phyloP scores from a whole-genome alignment of 2,113 vertebrate species.

The Silurus asotus region DNA sequence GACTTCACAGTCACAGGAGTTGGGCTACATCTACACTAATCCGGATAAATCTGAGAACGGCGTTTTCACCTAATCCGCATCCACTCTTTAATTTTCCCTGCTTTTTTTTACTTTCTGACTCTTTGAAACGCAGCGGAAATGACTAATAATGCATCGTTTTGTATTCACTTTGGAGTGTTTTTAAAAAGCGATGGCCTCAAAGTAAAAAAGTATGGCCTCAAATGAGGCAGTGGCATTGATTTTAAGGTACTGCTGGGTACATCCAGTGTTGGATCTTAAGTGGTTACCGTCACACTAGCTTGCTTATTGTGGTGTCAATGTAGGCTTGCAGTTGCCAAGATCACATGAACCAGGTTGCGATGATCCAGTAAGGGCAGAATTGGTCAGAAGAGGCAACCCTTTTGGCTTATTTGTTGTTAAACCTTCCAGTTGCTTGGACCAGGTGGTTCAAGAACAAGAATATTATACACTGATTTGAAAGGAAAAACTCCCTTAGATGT shows the following conservation, averaged over 20 bases:
- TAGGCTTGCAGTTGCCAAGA: background rate
- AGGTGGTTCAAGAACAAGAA: background rate
- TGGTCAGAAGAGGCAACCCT: background rate
- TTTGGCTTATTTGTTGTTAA: background rate
- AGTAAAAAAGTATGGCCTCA: background rate
- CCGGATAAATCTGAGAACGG: too few relatives aligned
- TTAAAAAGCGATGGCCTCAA: too few relatives aligned
- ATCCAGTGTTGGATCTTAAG: background rate
- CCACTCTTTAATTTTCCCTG: too few relatives aligned
- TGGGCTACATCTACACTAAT: too few relatives aligned
- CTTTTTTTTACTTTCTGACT: too few relatives aligned
- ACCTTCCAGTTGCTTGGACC: background rate
- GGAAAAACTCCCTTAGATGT: too few relatives aligned
- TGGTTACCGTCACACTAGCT: background rate
- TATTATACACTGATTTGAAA: background rate
- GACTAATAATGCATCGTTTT: too few relatives aligned
- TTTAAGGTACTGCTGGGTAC: background rate
- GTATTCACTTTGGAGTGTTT: too few relatives aligned
- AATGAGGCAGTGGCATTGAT: background rate
- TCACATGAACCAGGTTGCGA: background rate
- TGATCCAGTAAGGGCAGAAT: background rate
- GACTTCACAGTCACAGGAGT: background rate
- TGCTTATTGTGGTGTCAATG: background rate
- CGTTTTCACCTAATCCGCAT: too few relatives aligned
- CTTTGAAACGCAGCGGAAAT: too few relatives aligned